Evolutionary conservation across 2,888 invertebrate species (phyloP).

Genomic region (Macaria liturata): DNA sequence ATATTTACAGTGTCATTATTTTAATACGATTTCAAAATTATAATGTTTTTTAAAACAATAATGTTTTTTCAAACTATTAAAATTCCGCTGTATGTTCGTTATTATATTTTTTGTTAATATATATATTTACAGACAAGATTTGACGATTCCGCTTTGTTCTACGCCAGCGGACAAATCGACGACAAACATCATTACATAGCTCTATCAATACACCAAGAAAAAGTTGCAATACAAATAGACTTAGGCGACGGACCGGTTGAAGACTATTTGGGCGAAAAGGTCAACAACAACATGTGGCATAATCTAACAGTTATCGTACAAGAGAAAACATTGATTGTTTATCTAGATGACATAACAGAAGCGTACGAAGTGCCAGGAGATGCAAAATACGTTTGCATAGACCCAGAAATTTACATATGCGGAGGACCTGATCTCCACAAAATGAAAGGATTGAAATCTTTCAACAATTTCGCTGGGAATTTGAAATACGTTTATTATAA

Average conservation of each 20-base stretch:
- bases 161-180: conserved; percentile 95
- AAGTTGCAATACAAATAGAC: conserved; percentile 93
- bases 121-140: conserved; percentile 88
- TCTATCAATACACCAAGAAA: conserved; percentile 91
- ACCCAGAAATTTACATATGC: conserved; percentile 96
- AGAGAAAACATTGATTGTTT: conserved; percentile 87
- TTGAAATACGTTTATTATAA: conserved; percentile 97
- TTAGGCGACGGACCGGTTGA: conserved; percentile 91
- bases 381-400: conserved; percentile 89
- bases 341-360: conserved; percentile 89
- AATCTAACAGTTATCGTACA: conserved; percentile 94
- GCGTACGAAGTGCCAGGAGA: conserved; percentile 88
- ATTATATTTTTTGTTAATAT: too few species aligned
- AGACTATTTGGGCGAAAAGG: conserved; percentile 86
- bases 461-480: conserved; percentile 94
- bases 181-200: conserved; percentile 95
- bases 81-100: too few species aligned
- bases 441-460: conserved; percentile 91
- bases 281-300: conserved; percentile 93
- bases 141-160: conserved; percentile 95
- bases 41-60: too few species aligned
- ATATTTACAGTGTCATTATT: too few species aligned
- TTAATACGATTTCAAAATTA: too few species aligned
- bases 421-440: conserved; percentile 93
- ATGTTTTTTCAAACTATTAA: too few species aligned